phyloP scores from a whole-genome alignment of 2,888 invertebrate genomes.

The Macrosoma leucophasiata region DNA sequence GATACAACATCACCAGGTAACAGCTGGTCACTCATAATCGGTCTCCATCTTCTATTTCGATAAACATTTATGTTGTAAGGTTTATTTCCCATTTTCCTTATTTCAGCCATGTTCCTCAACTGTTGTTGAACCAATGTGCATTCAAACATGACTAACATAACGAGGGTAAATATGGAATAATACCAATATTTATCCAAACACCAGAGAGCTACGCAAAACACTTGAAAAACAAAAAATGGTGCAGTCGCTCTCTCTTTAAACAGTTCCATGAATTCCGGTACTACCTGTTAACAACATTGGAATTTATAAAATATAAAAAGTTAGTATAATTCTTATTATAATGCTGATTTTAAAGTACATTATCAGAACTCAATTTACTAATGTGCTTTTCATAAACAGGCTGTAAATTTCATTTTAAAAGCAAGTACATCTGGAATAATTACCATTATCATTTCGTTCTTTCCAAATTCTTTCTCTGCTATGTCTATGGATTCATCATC shows the following conservation, averaged over 20 bases:
- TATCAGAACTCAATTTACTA: too few relatives aligned
- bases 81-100: slow-evolving; percentile 99
- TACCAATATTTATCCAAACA: slow-evolving; percentile 99
- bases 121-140: slow-evolving; percentile 99
- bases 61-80: slow-evolving; percentile 94
- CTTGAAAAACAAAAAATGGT: slow-evolving; percentile 99
- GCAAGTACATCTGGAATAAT: too few relatives aligned
- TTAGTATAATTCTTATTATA: too few relatives aligned
- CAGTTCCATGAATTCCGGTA: slow-evolving; percentile 97
- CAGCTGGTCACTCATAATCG: slow-evolving; percentile 89
- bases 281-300: slow-evolving; percentile 72
- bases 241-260: slow-evolving; percentile 99
- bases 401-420: too few relatives aligned
- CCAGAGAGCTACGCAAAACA: slow-evolving; percentile 99
- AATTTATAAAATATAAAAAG: slow-evolving; percentile 1
- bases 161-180: slow-evolving; percentile 96
- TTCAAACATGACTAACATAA: slow-evolving; percentile 97
- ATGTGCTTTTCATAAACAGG: too few relatives aligned
- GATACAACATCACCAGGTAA: slow-evolving; percentile 98
- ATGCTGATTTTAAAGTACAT: neutral
- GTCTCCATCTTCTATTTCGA: slow-evolving; percentile 92
- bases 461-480: slow-evolving; percentile 90
- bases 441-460: slow-evolving; percentile 91
- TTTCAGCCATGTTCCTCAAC: slow-evolving; percentile 97
- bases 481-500: slow-evolving; percentile 86